phyloP scores from a whole-genome alignment of 2,888 invertebrate species.

The Polia nebulosa region DNA sequence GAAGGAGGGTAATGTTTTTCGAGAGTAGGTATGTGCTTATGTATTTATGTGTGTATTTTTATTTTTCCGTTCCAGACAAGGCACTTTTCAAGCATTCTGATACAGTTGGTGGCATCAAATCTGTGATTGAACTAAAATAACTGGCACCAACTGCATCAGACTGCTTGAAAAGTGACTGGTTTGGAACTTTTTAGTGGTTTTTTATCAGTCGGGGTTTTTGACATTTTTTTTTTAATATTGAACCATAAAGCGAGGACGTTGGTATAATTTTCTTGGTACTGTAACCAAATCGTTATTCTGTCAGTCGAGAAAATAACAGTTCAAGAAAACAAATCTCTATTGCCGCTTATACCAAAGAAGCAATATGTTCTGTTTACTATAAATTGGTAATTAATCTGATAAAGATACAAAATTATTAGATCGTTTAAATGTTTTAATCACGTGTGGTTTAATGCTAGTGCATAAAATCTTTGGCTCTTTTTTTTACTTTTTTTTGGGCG shows the following conservation, averaged over 20 bases:
- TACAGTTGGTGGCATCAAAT: too few relatives aligned
- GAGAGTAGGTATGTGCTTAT: too few relatives aligned
- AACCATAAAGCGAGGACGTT: not conserved
- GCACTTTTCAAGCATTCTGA: too few relatives aligned
- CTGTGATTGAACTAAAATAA: too few relatives aligned
- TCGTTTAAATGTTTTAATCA: not conserved
- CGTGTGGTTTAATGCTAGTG: conserved; percentile 9
- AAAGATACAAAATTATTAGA: not conserved
- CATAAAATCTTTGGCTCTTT: conserved; percentile 8
- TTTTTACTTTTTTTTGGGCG: too few relatives aligned
- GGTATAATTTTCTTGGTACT: not conserved
- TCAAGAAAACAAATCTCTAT: not conserved
- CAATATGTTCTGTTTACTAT: not conserved
- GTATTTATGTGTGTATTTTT: too few relatives aligned
- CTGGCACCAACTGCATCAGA: too few relatives aligned
- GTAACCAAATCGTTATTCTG: not conserved
- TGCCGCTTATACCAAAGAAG: not conserved
- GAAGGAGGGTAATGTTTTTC: too few relatives aligned
- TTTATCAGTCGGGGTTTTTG: too few relatives aligned
- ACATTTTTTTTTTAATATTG: not conserved
- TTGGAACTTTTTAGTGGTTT: too few relatives aligned
- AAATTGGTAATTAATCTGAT: not conserved
- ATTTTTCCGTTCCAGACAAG: too few relatives aligned
- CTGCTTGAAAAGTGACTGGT: too few relatives aligned
- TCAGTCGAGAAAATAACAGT: not conserved